phyloP scores from a whole-genome alignment of 2,888 invertebrate species.

The Laspeyria flexula region DNA sequence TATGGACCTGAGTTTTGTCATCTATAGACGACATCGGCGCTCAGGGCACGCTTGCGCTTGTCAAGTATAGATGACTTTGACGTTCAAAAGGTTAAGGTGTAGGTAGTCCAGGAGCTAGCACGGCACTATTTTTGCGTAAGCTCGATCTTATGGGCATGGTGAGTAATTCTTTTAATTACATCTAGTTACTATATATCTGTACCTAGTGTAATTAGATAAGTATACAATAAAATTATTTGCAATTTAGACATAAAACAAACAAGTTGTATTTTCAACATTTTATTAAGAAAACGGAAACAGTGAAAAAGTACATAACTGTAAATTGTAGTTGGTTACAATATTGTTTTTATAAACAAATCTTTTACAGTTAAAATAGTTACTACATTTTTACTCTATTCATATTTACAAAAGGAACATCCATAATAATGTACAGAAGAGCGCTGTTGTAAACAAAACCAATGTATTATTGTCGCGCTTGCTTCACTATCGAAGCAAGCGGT shows the following conservation, averaged over 20 bases:
- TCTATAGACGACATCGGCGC: no score
- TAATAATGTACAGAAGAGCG: conserved; percentile 35
- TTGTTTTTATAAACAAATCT: conserved; percentile 78
- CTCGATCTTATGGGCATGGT: background rate
- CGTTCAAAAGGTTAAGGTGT: no score
- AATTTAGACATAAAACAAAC: conserved; percentile 11
- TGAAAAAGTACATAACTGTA: conserved; percentile 86
- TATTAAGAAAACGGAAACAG: conserved; percentile 86
- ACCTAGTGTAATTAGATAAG: no score
- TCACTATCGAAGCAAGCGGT: conserved; percentile 14
- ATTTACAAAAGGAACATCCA: conserved; percentile 38
- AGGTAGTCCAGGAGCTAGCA: no score
- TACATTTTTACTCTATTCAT: conserved; percentile 73
- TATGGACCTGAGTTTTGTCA: no score
- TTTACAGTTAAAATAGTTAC: conserved; percentile 72
- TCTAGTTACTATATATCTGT: no score
- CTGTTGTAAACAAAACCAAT: conserved; percentile 17
- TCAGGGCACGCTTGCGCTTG: no score
- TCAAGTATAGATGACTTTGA: no score
- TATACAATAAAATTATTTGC: no score
- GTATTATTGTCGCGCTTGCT: conserved; percentile 13
- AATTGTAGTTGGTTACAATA: conserved; percentile 83
- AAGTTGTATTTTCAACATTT: conserved; percentile 80
- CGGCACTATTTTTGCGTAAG: no score
- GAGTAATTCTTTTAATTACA: no score